Evolutionary conservation across 2,888 invertebrate genomes (phyloP), one percentile per base, ranked within the genome.

Genomic region (Ormyrus pomaceus): DNA sequence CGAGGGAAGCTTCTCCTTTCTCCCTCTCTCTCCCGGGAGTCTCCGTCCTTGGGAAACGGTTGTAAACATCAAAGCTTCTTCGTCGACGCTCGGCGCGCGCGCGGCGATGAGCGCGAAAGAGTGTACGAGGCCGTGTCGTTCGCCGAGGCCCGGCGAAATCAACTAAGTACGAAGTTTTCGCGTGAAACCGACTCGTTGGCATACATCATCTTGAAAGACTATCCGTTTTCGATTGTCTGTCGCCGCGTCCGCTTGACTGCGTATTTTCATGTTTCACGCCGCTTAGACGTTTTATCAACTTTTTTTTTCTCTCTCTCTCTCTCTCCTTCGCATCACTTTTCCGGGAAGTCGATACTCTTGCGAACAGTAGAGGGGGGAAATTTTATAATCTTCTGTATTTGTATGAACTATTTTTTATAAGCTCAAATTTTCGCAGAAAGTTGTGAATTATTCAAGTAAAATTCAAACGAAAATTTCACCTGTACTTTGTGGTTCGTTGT

Each of bases 21-120:
- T 19, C 66, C 10, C 9, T n/a, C 4, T 10, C 10, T 8, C 46
- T 46, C 50, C 19, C 71, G 59, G 51, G 73, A 50, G 75, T 82
- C 80, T 83, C 81, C 81, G 82, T 83, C 83, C 77, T 79, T 65
- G 80, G 79, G 77, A 19, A 19, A 80, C 79, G 77, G 77, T 82
- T 75, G 80, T 74, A 74, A 82, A 83, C 82, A 82, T 83, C 82
- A 81, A 83, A 83, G 83, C 73, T 78, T 61, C 19, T 59, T 70
- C 73, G 61, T 75, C 61, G 66, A 71, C 61, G 48, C 76, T 73
- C 48, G 72, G 59, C 58, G 19, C 19, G 59, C 58, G 19, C 19
- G 0, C 19, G 55, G 51, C 50, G 73, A 64, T 61, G 69, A 74
- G 56, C 11, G 51, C 10, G 45, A 19, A 19, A 19, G 19, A 19